phyloP scores from a whole-genome alignment of 2,888 invertebrate species.

The Drosophila trichaetosa region DNA sequence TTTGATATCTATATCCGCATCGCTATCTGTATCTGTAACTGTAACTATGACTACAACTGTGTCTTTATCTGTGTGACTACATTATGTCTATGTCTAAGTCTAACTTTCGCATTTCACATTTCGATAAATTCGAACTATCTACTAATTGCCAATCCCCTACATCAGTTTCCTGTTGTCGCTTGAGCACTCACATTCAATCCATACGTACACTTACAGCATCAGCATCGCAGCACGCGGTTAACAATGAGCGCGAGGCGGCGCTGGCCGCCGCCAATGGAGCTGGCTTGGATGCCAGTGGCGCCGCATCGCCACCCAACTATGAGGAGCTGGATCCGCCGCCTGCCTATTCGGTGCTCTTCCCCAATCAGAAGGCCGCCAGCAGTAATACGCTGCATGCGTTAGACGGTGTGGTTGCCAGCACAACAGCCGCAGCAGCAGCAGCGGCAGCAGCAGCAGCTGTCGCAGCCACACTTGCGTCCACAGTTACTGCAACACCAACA shows the following conservation, averaged over 20 bases:
- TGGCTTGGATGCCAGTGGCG: slow-evolving; percentile 68
- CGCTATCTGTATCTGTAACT: slow-evolving; percentile 5
- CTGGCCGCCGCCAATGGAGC: slow-evolving; percentile 74
- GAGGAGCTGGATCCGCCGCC: slow-evolving; percentile 88
- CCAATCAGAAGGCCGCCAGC: slow-evolving; percentile 84
- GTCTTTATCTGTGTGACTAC: slow-evolving; percentile 19
- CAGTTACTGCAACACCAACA: slow-evolving; percentile 36
- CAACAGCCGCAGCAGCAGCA: slow-evolving; percentile 46
- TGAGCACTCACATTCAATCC: slow-evolving; percentile 82
- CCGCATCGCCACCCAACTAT: slow-evolving; percentile 87
- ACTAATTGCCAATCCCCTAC: neutral
- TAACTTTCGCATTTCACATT: slow-evolving; percentile 37
- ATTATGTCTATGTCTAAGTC: slow-evolving; percentile 45
- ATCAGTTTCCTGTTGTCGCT: slow-evolving; percentile 80
- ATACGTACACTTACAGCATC: slow-evolving; percentile 84
- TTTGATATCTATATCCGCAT: slow-evolving; percentile 26
- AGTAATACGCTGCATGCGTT: slow-evolving; percentile 73
- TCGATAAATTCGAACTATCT: neutral
- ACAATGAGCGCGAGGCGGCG: slow-evolving; percentile 83
- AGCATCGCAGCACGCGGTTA: slow-evolving; percentile 83
- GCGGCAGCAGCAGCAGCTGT: slow-evolving; percentile 43
- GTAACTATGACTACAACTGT: neutral
- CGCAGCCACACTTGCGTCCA: slow-evolving; percentile 34
- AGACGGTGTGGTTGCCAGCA: slow-evolving; percentile 61
- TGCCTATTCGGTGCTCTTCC: slow-evolving; percentile 89